Conservation (phyloP, 1,140 invertebrate species). For the Bombus waltoni region DNA sequence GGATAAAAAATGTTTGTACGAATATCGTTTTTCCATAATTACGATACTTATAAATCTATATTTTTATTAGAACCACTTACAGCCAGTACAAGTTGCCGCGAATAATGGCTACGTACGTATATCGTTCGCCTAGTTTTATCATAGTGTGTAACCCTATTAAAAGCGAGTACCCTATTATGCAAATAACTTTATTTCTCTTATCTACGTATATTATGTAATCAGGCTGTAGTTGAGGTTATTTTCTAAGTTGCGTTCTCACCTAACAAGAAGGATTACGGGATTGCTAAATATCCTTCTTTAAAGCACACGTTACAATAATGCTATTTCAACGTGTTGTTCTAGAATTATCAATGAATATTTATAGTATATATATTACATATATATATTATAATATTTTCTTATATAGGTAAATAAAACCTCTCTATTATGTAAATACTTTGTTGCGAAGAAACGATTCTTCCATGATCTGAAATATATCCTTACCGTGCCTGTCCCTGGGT, state of each 20-base stretch:
- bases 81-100: neutral
- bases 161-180: constrained; percentile 9
- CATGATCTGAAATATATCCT: too few species aligned
- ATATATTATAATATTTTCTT: too few species aligned
- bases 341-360: neutral
- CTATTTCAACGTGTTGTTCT: neutral
- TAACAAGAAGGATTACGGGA: neutral
- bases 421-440: neutral
- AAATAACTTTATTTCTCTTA: constrained; percentile 18
- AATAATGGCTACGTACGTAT: neutral
- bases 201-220: constrained; percentile 8
- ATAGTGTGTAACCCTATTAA: neutral
- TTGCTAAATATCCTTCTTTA: neutral
- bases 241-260: neutral
- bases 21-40: neutral
- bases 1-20: neutral
- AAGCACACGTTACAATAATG: neutral
- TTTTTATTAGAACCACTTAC: neutral
- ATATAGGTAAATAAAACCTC: neutral
- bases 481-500: too few species aligned
- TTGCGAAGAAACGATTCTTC: too few species aligned
- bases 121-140: neutral
- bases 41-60: neutral
- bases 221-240: neutral
- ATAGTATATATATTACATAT: too few species aligned